phyloP scores from a whole-genome alignment of 92 coral and sea anemone species.

The Anthopleura xanthogrammica region DNA sequence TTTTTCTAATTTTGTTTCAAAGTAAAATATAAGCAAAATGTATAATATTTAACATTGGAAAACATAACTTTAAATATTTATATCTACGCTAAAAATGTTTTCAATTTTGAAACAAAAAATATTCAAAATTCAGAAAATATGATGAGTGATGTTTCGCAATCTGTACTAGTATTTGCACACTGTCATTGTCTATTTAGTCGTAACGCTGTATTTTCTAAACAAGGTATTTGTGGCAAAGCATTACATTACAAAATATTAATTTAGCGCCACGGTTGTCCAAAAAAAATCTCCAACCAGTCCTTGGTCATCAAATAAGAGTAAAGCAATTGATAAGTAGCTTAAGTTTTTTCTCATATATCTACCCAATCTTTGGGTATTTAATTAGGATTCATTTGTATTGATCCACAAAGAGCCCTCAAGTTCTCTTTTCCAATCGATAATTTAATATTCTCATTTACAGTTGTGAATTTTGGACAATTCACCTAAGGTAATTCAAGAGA shows the following conservation, averaged over 20 bases:
- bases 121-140: neutral
- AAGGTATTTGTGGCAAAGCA: slow-evolving; percentile 24
- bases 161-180: slow-evolving; percentile 14
- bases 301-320: slow-evolving; percentile 13
- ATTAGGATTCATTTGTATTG: slow-evolving; percentile 20
- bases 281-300: neutral
- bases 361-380: slow-evolving; percentile 18
- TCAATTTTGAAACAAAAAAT: neutral
- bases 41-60: no score
- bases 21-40: neutral
- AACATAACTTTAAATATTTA: neutral
- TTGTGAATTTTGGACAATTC: slow-evolving; percentile 11
- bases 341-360: slow-evolving; percentile 15
- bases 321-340: slow-evolving; percentile 24
- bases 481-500: neutral
- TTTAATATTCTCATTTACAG: slow-evolving; percentile 37
- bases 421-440: slow-evolving; percentile 31
- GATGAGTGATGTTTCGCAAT: neutral
- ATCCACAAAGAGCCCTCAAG: slow-evolving; percentile 22
- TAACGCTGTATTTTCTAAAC: slow-evolving; percentile 24
- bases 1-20: neutral
- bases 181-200: slow-evolving; percentile 17
- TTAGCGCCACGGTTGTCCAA: slow-evolving; percentile 20
- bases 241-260: slow-evolving; percentile 24
- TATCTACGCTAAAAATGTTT: neutral